phyloP scores from a whole-genome alignment of 1,140 invertebrate species.

The Drosophila albomicans region DNA sequence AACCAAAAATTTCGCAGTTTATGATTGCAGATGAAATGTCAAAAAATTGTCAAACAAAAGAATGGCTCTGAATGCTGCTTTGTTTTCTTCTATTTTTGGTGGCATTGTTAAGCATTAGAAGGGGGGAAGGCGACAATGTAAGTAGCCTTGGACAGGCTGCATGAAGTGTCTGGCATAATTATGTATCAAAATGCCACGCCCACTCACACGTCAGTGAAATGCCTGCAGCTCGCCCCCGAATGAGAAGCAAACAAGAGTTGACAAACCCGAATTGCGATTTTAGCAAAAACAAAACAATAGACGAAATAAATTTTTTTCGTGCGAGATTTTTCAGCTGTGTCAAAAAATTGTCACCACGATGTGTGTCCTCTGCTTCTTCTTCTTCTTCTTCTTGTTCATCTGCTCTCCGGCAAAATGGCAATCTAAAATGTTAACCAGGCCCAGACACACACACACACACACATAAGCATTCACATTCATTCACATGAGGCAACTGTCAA shows the following conservation, averaged over 20 bases:
- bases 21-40: conserved; percentile 60
- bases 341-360: conserved; percentile 78
- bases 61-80: conserved; percentile 32
- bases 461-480: conserved; percentile 3
- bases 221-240: not conserved
- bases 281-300: conserved; percentile 37
- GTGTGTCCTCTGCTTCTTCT: conserved; percentile 1
- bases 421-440: conserved; percentile 61
- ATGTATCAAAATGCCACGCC: conserved; percentile 65
- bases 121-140: conserved; percentile 4
- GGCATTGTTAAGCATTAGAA: not conserved
- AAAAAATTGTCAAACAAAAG: conserved; percentile 53
- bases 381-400: too few species aligned
- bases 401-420: conserved; percentile 56
- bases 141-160: conserved; percentile 59
- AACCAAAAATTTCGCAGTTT: conserved; percentile 10
- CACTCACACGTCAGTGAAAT: conserved; percentile 21
- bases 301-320: conserved; percentile 44
- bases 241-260: conserved; percentile 49
- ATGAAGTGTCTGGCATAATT: conserved; percentile 71
- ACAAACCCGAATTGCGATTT: conserved; percentile 70
- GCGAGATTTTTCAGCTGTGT: conserved; percentile 77
- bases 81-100: conserved; percentile 10
- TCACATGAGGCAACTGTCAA: conserved; percentile 48
- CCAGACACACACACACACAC: conserved; percentile 8